Evolutionary conservation across 1,140 invertebrate species (phyloP), one percentile per base, ranked within the genome.

Genomic region (Calosoma granatense): DNA sequence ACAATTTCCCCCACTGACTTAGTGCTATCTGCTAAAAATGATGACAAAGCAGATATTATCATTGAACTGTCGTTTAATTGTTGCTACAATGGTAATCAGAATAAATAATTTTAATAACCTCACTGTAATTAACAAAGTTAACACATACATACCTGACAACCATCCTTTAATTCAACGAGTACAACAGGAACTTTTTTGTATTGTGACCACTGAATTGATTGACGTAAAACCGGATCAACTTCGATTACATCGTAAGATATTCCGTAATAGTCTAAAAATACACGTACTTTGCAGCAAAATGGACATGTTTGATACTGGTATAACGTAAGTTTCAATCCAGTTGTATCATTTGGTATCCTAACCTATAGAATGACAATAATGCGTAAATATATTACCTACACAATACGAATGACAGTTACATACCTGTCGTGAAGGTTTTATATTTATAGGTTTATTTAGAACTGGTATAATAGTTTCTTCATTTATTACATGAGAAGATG

Each of bases 271-370:
- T 99, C 94, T 2, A 99, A 75, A 71, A 93, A 92, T 15, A 92
- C 86, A 59, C 97, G 80, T 0, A 98, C 91, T 80, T 99, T 99
- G 67, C 94, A 98, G 72, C 97, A 99, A 74, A 98, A 99, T 22
- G 97, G 97, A 73, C 96, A 99, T 1, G 92, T 96, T 66, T 96
- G 89, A 72, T 95, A 99, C 77, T 99, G 96, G 70, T 88, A 98
- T 20, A 98, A 74, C 0, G 89, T 89, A 15, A 98, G 71, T 63
- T 95, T 85, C 51, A 97, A 74, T 11, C 85, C 85, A 55, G 80
- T 84, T 3, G 74, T 75, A 72, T 95, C 89, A 15, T 78, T 75
- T 9, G 80, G 77, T 68, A 76, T 83, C 4, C 78, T 61, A 55
- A 87, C 74, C 82, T 85, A 64, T 53, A 78, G 74, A 22, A 67